Evolutionary conservation across 1,140 invertebrate genomes (phyloP).

Genomic region (Venturia canescens): DNA sequence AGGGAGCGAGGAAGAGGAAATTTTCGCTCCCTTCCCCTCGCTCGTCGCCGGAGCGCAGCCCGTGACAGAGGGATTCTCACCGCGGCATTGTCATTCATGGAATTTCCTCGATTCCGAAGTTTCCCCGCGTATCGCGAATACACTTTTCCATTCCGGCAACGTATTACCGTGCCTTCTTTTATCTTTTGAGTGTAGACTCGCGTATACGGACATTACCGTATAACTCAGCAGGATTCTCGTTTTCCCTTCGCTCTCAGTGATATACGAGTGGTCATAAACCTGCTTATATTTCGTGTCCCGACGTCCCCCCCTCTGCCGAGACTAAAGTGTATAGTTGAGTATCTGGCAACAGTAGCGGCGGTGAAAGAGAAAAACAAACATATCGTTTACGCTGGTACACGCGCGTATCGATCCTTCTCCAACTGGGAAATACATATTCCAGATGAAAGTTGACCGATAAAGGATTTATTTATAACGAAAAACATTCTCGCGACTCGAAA

Average conservation of each 20-base stretch:
- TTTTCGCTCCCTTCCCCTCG: too few relatives aligned
- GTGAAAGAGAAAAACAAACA: neutral
- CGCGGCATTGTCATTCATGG: conserved; percentile 34
- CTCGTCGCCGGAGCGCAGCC: neutral
- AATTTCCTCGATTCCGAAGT: conserved; percentile 24
- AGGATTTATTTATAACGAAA: conserved; percentile 8
- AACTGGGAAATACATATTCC: too few relatives aligned
- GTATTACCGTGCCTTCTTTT: conserved; percentile 25
- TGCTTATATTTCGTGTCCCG: conserved; percentile 22
- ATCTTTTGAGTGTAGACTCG: neutral
- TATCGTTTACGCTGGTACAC: neutral
- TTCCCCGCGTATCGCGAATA: conserved; percentile 4
- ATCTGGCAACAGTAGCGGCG: too few relatives aligned
- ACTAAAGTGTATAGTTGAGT: neutral
- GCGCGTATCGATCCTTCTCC: neutral
- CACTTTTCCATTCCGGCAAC: conserved; percentile 1
- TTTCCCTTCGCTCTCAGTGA: conserved; percentile 28
- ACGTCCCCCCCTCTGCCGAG: conserved; percentile 22
- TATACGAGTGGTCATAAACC: conserved; percentile 30
- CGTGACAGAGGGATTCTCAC: neutral
- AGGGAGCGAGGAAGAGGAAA: neutral
- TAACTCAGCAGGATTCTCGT: neutral
- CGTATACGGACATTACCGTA: neutral
- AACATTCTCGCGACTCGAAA: too few relatives aligned
- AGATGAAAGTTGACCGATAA: neutral